A percentile compares a stretch with the other conserved stretches of the same genome.
phyloP scores from a whole-genome alignment of 2,797 vertebrate species.

The Gymnodraco acuticeps region DNA sequence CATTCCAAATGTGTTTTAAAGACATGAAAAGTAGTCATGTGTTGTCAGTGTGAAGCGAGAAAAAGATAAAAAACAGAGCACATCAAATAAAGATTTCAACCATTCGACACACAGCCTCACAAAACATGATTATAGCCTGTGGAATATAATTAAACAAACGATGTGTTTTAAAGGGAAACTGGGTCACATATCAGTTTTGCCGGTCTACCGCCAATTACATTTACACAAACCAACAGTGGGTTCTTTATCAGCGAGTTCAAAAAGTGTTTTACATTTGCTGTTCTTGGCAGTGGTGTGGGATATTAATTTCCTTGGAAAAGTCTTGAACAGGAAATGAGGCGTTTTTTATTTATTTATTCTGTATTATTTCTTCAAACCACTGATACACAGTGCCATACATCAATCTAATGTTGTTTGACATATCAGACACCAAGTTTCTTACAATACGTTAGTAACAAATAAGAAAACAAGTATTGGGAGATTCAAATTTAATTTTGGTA shows the following conservation, averaged over 20 bases:
- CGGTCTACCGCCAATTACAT: conserved; percentile 5
- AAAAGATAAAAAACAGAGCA: conserved; percentile 29
- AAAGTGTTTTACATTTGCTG: neutral
- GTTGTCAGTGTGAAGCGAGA: too few species aligned
- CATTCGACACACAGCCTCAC: neutral
- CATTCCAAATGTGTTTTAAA: conserved; percentile 8
- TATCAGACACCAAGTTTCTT: too few species aligned
- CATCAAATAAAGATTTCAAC: conserved; percentile 24
- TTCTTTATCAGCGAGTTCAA: conserved; percentile 7
- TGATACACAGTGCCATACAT: too few species aligned
- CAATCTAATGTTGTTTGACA: too few species aligned
- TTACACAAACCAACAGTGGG: neutral
- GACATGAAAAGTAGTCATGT: neutral
- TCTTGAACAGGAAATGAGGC: too few species aligned
- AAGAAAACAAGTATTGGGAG: too few species aligned
- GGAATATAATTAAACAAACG: conserved; percentile 5
- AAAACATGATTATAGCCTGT: conserved; percentile 16
- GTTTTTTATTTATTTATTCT: too few species aligned
- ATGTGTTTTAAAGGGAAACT: conserved; percentile 30
- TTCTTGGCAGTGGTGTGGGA: neutral
- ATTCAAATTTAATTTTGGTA: too few species aligned
- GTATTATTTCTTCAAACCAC: too few species aligned
- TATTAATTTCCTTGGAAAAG: neutral
- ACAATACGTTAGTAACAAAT: too few species aligned
- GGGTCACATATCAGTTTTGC: conserved; percentile 35